Conservation (phyloP, 2,797 vertebrate genomes). For the Morelia viridis region DNA sequence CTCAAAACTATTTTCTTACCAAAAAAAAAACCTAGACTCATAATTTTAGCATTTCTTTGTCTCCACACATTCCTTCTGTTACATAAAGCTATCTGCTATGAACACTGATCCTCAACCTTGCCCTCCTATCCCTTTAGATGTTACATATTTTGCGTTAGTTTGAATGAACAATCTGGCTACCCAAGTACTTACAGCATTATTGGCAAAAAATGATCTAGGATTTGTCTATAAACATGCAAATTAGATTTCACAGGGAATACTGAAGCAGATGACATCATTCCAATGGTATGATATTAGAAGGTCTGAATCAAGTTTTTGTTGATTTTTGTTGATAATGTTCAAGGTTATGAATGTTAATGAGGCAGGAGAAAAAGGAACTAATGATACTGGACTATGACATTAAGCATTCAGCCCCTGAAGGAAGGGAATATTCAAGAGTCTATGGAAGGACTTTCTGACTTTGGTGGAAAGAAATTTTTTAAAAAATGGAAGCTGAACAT, state of each 20-base stretch:
- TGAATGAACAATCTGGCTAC: neutral
- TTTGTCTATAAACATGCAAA: neutral
- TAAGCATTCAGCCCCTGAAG: rapidly evolving
- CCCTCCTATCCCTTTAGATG: neutral
- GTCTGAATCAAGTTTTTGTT: neutral
- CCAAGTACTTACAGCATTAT: neutral
- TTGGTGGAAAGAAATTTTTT: rapidly evolving
- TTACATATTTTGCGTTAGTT: neutral
- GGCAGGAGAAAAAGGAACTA: neutral
- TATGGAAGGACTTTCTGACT: neutral
- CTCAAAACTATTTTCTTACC: too few relatives aligned
- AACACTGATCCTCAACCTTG: neutral
- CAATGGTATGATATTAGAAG: neutral
- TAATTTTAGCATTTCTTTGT: too few relatives aligned
- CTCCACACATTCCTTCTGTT: neutral
- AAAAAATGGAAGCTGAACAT: neutral
- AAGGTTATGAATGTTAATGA: neutral
- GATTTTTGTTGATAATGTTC: too few relatives aligned
- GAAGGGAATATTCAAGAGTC: neutral
- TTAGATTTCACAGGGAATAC: neutral
- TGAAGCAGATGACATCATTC: neutral
- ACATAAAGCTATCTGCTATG: too few relatives aligned
- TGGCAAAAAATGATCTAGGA: neutral
- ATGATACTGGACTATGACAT: neutral
- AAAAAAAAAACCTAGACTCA: too few relatives aligned